Evolutionary conservation across 2,888 invertebrate genomes (phyloP), one percentile per base, ranked within the genome.

Genomic region (Lydus trimaculatus): DNA sequence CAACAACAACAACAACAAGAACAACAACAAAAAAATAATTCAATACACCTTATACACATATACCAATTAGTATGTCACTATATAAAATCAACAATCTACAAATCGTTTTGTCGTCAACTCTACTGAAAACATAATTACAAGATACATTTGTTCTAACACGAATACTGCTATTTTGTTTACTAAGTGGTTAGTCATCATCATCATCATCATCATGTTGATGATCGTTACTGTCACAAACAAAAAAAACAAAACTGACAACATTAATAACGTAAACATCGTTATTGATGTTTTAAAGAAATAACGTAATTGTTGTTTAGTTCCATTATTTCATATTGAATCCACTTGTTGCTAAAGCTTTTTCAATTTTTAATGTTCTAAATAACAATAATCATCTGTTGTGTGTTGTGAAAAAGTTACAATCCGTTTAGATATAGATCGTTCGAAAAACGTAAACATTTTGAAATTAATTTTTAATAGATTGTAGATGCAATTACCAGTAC

Each of bases 21-120:
- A n/a, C n/a, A 48, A 17, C 17, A 43, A 9, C 9, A 31, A 31
- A 8, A 31, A 33, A 36, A 36, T 4, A 36, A 13, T 15, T 13
- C 7, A n/a, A 39, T 52, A 25, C 25, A 13, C 23, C 11, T 23
- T 0, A 13, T 48, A 20, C 7, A 48, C 9, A 23, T 25, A 15
- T 23, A 52, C 23, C 56, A 48, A 48, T 66, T 62, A 58, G 59
- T 64, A 60, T 70, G 66, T 71, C 73, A 62, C 61, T 64, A 61
- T 64, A 64, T 63, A 59, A 65, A 69, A 74, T 74, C 74, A 69
- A 65, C 69, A 56, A 67, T 63, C 61, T 67, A 74, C 72, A 74
- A 74, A 74, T 74, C 65, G 71, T 67, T 71, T 67, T 71, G 72
- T 71, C 69, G 72, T 66, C 65, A 65, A 52, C 68, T 56, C 28